Evolutionary conservation across 1,140 invertebrate species (phyloP).

Genomic region (Hesperophylax magnus): DNA sequence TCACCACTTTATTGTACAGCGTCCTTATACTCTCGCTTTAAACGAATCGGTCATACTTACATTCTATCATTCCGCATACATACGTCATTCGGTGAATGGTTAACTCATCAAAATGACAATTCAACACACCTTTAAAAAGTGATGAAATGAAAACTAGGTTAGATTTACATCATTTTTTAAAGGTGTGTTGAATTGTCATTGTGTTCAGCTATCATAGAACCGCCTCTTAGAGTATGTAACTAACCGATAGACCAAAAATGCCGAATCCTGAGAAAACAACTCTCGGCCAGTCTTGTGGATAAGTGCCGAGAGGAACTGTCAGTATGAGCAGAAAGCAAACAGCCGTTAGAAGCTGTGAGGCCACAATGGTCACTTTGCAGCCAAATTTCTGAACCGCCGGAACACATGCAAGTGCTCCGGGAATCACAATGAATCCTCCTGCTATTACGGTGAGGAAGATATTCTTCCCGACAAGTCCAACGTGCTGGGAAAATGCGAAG

Average conservation of each 20-base stretch:
- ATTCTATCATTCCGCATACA: too few relatives aligned
- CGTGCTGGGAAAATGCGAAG: constrained; percentile 81
- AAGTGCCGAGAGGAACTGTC: constrained; percentile 65
- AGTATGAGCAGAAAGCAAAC: constrained; percentile 75
- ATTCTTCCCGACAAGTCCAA: constrained; percentile 77
- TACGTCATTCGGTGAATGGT: too few relatives aligned
- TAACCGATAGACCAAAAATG: constrained; percentile 67
- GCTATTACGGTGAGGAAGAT: constrained; percentile 81
- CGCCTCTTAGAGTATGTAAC: constrained; percentile 48
- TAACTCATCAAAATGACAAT: too few relatives aligned
- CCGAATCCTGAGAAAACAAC: constrained; percentile 64
- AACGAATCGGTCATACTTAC: neutral
- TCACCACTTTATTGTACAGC: neutral
- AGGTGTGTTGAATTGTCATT: too few relatives aligned
- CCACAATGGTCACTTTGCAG: constrained; percentile 73
- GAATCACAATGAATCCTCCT: constrained; percentile 75
- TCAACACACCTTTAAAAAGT: too few relatives aligned
- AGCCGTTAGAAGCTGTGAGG: constrained; percentile 73
- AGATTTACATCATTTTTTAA: too few relatives aligned
- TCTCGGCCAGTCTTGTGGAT: constrained; percentile 63
- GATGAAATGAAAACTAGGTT: too few relatives aligned
- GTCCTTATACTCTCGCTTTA: neutral
- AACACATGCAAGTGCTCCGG: constrained; percentile 77
- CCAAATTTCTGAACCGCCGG: constrained; percentile 75
- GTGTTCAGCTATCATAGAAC: too few relatives aligned